These are phyloP conservation scores for Paguma larvata DNA, from an alignment of 2,797 vertebrate genomes.

Conservation along the genomic window DNA sequence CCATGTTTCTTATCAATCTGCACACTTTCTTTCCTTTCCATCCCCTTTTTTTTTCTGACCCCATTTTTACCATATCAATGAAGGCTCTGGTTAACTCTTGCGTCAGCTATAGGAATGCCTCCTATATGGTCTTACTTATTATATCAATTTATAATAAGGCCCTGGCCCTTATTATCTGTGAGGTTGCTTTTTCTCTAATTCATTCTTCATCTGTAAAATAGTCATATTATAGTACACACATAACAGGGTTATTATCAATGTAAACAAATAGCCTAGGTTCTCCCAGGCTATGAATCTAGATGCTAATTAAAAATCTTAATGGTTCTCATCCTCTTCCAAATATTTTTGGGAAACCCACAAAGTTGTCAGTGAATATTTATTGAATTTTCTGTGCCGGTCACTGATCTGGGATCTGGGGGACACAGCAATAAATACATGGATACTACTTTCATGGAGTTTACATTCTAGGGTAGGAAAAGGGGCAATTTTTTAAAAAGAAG, in stretches of 20 bases:
- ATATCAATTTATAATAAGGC: background rate
- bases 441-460: background rate
- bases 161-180: background rate
- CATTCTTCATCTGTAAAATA: background rate
- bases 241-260: background rate
- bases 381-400: background rate
- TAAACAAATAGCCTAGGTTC: slow-evolving; percentile 12
- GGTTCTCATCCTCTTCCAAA: background rate
- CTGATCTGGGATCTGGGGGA: background rate
- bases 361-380: background rate
- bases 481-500: background rate
- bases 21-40: background rate
- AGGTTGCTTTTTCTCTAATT: slow-evolving; percentile 3
- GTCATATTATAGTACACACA: background rate
- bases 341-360: slow-evolving; percentile 7
- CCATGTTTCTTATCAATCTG: background rate
- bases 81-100: background rate
- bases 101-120: background rate
- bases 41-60: background rate
- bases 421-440: background rate
- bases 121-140: background rate
- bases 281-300: background rate
- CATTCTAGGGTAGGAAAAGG: background rate
- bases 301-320: slow-evolving; percentile 32
- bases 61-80: background rate